A percentile compares a stretch with the other conserved stretches of the same genome.
Conservation (phyloP, 2,888 invertebrate genomes). For the Eucriotettix oculatus region DNA sequence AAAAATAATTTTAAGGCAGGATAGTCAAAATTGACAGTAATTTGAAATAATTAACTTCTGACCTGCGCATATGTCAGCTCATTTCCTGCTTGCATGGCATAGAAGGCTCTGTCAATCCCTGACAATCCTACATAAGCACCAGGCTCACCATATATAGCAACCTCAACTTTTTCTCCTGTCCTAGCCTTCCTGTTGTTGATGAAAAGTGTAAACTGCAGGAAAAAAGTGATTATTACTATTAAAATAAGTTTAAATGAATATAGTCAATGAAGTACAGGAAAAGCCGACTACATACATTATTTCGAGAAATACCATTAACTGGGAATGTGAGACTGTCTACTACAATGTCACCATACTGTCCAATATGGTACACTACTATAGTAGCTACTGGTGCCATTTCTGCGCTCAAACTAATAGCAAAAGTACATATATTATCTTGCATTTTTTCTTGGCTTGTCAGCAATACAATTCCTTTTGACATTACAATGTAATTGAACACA, state of each 20-base stretch:
- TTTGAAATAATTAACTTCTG: slow-evolving; percentile 8
- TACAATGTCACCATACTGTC: slow-evolving; percentile 65
- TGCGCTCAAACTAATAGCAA: slow-evolving; percentile 64
- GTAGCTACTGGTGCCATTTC: slow-evolving; percentile 91
- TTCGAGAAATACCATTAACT: slow-evolving; percentile 84
- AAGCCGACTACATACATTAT: slow-evolving; percentile 46
- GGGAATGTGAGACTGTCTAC: slow-evolving; percentile 93
- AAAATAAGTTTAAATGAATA: not conserved
- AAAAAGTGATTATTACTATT: slow-evolving; percentile 6
- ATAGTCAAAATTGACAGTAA: not conserved
- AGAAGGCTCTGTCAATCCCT: slow-evolving; percentile 76
- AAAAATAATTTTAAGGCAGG: too few species aligned
- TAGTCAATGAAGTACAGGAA: not conserved
- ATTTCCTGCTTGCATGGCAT: slow-evolving; percentile 85
- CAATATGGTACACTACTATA: slow-evolving; percentile 74
- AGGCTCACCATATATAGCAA: slow-evolving; percentile 85
- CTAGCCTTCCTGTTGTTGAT: slow-evolving; percentile 89
- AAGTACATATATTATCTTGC: slow-evolving; percentile 58
- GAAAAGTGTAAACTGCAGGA: slow-evolving; percentile 53
- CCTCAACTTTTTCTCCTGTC: slow-evolving; percentile 82
- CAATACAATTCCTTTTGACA: slow-evolving; percentile 83
- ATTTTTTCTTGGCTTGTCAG: slow-evolving; percentile 72
- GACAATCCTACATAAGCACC: slow-evolving; percentile 88
- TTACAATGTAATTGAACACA: slow-evolving; percentile 74
- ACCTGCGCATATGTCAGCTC: slow-evolving; percentile 75